Conservation (phyloP, 2,113 vertebrate genomes). For the Campylomormyrus numenius region DNA sequence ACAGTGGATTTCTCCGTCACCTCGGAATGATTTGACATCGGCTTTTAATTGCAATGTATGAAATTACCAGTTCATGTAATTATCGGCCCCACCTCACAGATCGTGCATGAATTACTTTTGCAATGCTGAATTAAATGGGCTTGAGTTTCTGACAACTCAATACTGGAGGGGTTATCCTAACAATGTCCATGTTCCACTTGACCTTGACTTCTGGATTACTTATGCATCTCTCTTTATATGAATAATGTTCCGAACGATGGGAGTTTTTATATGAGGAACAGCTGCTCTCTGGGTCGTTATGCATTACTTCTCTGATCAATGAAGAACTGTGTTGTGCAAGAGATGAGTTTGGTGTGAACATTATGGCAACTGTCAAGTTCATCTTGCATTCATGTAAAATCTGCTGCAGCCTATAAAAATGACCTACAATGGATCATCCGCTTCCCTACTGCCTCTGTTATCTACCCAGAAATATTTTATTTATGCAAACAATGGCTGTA, state of each 20-base stretch:
- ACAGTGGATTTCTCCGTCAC: not conserved
- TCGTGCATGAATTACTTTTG: not conserved
- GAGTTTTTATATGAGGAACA: not conserved
- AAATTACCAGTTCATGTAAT: conserved; percentile 11
- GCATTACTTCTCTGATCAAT: not conserved
- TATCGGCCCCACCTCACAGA: not conserved
- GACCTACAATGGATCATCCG: conserved; percentile 17
- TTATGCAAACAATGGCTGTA: conserved; percentile 48
- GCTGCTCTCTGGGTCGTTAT: not conserved
- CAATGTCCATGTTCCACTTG: not conserved
- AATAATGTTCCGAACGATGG: not conserved
- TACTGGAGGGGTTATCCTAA: not conserved
- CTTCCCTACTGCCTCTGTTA: conserved; percentile 27
- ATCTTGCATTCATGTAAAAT: conserved; percentile 15
- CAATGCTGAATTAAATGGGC: not conserved
- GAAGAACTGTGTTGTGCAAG: not conserved
- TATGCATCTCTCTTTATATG: conserved; percentile 1
- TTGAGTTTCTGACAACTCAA: not conserved
- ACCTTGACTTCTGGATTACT: conserved; percentile 9
- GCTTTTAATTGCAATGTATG: conserved; percentile 10
- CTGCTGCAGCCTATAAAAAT: conserved; percentile 15
- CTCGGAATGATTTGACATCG: not conserved
- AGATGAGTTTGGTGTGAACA: not conserved
- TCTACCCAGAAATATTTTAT: conserved; percentile 42
- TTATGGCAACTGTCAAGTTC: not conserved